Evolutionary conservation across 1,140 invertebrate species (phyloP), one percentile per base, ranked within the genome.

Genomic region (Papilio aristodemus): DNA sequence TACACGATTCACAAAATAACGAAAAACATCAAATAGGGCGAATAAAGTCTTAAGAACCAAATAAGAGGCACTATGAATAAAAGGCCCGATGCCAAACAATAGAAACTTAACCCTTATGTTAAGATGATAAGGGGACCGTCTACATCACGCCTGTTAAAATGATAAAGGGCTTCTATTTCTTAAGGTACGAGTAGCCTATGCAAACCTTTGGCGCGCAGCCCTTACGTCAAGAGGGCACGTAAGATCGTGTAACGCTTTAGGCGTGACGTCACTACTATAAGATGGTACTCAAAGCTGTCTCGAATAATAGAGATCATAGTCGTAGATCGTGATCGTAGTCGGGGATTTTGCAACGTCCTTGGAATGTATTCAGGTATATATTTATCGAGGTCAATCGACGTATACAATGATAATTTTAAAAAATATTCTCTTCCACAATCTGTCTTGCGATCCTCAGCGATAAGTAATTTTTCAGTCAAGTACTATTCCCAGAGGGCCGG

Each of bases 381-480:
- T n/a, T n/a, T 50, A 46, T 46, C 14, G 17, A 7, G n/a, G n/a
- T 17, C 46, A 50, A 3, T 3, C 19, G 46, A 2, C 19, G 14
- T 19, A 46, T 46, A 1, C 43, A 46, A 46, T 46, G 43, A 22
- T 22, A 22, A 50, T 50, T 22, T 50, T 19, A 39, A 39, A 11
- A 22, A 9, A 50, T 46, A 46, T 19, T 50, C 46, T 10, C 9
- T 22, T 6, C 19, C 8, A 22, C 6, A 50, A 50, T 22, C 46
- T 22, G 22, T 22, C 46, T 46, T 8, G 17, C 10, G 46, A 50
- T 50, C 11, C 46, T 9, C 46, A 22, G 19, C 1, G 46, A 50
- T 50, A 50, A 50, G 46, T 50, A 50, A 50, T 50, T 50, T 17
- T 50, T 22, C 11, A 50, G 46, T 50, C 46, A 50, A 50, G 46